Percentiles rank a stretch among this genome's conserved stretches.
Evolutionary conservation across 2,888 invertebrate species (phyloP).

Genomic region (Syritta pipiens): DNA sequence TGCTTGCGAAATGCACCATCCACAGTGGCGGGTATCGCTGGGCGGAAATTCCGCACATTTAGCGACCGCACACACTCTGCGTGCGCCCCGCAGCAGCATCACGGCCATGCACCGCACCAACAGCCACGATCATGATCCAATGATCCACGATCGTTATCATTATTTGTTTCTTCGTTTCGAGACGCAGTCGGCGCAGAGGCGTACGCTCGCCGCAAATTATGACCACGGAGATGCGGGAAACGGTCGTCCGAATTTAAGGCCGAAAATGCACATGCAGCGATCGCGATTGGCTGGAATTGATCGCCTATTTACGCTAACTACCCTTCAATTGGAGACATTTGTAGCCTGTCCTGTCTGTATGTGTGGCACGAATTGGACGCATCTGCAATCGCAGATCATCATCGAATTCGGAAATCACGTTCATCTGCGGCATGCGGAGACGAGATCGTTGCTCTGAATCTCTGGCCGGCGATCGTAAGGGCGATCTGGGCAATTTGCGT

Average conservation of each 20-base stretch:
- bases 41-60: slow-evolving; percentile 48
- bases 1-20: slow-evolving; percentile 45
- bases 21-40: not conserved
- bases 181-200: slow-evolving; percentile 21
- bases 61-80: not conserved
- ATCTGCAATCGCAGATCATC: slow-evolving; percentile 61
- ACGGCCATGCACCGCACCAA: slow-evolving; percentile 24
- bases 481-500: slow-evolving; percentile 58
- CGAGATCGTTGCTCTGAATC: too few species aligned
- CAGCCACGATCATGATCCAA: slow-evolving; percentile 40
- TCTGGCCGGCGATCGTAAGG: slow-evolving; percentile 16
- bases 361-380: slow-evolving; percentile 46
- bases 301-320: slow-evolving; percentile 67
- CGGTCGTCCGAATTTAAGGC: slow-evolving; percentile 51
- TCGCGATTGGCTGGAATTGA: slow-evolving; percentile 54
- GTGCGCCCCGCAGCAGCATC: slow-evolving; percentile 4
- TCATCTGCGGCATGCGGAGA: slow-evolving; percentile 63
- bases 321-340: slow-evolving; percentile 67
- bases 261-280: slow-evolving; percentile 47
- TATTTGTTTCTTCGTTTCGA: slow-evolving; percentile 59
- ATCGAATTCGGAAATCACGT: slow-evolving; percentile 66
- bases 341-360: slow-evolving; percentile 35
- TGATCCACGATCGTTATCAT: slow-evolving; percentile 60
- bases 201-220: slow-evolving; percentile 48
- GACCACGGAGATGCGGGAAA: slow-evolving; percentile 7